Conservation (phyloP, 2,113 vertebrate genomes). For the Hippocampus zosterae region DNA sequence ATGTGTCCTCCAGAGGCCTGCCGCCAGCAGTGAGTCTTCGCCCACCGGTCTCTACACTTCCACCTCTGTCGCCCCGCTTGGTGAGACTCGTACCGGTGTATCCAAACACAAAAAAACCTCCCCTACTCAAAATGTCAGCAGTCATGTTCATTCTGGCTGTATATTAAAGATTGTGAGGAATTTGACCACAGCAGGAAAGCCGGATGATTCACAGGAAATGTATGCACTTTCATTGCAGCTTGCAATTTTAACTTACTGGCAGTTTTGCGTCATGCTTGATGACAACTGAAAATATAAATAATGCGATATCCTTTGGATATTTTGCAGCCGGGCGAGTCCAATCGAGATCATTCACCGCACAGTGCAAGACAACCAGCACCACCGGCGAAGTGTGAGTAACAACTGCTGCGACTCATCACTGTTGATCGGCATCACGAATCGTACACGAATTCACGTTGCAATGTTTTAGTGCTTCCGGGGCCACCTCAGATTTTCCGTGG, state of each 20-base stretch:
- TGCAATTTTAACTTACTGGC: too few relatives aligned
- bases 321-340: constrained; percentile 23
- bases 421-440: not conserved
- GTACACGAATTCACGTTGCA: not conserved
- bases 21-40: constrained; percentile 47
- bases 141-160: not conserved
- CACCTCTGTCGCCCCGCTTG: constrained; percentile 30
- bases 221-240: too few relatives aligned
- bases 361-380: constrained; percentile 15
- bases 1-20: not conserved
- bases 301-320: not conserved
- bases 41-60: constrained; percentile 11
- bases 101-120: too few relatives aligned
- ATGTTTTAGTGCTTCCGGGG: constrained; percentile 27
- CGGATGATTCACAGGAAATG: too few relatives aligned
- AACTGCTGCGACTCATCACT: not conserved
- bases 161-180: too few relatives aligned
- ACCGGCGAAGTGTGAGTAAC: constrained; percentile 47
- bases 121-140: not conserved
- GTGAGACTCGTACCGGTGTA: constrained; percentile 30
- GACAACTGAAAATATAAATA: not conserved
- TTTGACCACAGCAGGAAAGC: too few relatives aligned
- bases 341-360: constrained; percentile 56
- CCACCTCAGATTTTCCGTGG: constrained; percentile 43
- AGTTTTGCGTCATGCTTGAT: too few relatives aligned